Conservation (phyloP, 2,888 invertebrate species). For the Trimorus sp. region DNA sequence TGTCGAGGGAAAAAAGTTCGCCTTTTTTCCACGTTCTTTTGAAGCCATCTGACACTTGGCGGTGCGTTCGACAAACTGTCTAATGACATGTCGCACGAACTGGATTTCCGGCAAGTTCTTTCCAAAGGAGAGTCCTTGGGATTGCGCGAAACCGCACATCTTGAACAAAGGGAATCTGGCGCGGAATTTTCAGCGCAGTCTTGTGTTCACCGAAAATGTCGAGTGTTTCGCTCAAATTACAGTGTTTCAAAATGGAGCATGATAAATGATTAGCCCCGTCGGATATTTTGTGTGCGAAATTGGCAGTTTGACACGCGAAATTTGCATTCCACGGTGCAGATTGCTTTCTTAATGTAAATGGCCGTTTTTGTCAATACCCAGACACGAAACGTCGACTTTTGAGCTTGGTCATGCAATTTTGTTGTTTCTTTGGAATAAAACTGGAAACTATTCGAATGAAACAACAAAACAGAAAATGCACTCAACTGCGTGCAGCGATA, state of each 20-base stretch:
- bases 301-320: too few relatives aligned
- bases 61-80: constrained; percentile 38
- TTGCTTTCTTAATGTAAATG: too few relatives aligned
- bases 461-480: not conserved
- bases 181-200: constrained; percentile 26
- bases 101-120: constrained; percentile 53
- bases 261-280: too few relatives aligned
- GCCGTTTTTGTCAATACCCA: too few relatives aligned
- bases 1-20: too few relatives aligned
- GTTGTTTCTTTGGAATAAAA: too few relatives aligned
- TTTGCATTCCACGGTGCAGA: too few relatives aligned
- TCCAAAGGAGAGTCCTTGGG: constrained; percentile 16
- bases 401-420: too few relatives aligned
- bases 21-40: too few relatives aligned
- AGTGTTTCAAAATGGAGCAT: not conserved
- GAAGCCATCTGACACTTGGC: constrained; percentile 40
- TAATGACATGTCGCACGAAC: constrained; percentile 54
- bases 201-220: constrained; percentile 21
- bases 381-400: too few relatives aligned
- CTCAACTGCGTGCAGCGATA: not conserved
- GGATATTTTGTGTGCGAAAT: too few relatives aligned
- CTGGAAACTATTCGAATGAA: not conserved
- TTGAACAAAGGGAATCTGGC: constrained; percentile 29
- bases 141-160: constrained; percentile 34
- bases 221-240: constrained; percentile 9